Conservation (phyloP, 2,797 vertebrate species). For the Darevskia nairensis region DNA sequence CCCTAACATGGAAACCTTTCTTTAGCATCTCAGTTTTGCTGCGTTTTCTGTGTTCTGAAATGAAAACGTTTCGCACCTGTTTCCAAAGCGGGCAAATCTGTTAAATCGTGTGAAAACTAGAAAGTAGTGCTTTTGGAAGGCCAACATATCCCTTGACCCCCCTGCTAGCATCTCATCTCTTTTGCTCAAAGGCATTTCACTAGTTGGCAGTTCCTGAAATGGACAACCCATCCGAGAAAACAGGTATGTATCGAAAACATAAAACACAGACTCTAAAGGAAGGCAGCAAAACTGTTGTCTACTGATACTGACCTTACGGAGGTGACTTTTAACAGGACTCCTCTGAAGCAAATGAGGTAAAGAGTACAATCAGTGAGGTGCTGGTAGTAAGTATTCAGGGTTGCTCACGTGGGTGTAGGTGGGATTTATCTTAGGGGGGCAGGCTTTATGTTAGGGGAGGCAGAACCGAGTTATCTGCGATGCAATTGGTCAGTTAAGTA, state of each 20-base stretch:
- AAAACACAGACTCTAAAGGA: neutral
- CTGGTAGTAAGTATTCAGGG: neutral
- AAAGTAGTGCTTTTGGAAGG: too few relatives aligned
- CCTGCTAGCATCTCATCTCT: too few relatives aligned
- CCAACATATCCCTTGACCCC: too few relatives aligned
- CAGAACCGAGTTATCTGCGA: too few relatives aligned
- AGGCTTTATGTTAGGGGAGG: too few relatives aligned
- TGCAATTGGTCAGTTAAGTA: too few relatives aligned
- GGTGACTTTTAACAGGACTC: neutral
- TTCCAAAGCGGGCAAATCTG: neutral
- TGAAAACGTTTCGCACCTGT: neutral
- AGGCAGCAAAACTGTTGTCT: neutral
- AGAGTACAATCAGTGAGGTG: neutral
- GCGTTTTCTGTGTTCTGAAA: neutral
- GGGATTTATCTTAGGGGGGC: too few relatives aligned
- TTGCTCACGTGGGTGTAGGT: too few relatives aligned
- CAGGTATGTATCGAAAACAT: neutral
- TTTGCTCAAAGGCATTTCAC: neutral
- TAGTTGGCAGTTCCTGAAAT: neutral
- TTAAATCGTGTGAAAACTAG: too few relatives aligned
- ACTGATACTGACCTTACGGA: neutral
- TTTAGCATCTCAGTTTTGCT: neutral
- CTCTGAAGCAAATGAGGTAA: neutral
- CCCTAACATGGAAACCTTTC: neutral
- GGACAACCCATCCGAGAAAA: too few relatives aligned